phyloP scores from a whole-genome alignment of 2,888 invertebrate genomes.

The Barypeithes pellucidus region DNA sequence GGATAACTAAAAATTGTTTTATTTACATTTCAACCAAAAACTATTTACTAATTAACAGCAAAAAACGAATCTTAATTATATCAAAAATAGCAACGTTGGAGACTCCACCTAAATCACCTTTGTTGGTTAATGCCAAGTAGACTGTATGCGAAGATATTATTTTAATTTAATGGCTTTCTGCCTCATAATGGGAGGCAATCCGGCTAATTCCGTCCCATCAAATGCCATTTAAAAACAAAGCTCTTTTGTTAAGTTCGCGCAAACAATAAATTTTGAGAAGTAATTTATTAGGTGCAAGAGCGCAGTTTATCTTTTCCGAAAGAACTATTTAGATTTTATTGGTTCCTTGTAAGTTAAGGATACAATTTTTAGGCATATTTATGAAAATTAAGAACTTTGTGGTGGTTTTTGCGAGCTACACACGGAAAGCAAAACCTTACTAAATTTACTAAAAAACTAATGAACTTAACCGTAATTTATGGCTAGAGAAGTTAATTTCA shows the following conservation, averaged over 20 bases:
- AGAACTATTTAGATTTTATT: background rate
- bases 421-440: too few species aligned
- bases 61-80: background rate
- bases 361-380: too few species aligned
- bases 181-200: conserved; percentile 40
- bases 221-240: conserved; percentile 45
- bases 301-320: conserved; percentile 13
- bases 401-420: too few species aligned
- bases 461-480: too few species aligned
- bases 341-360: too few species aligned
- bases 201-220: conserved; percentile 43
- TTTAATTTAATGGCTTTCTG: conserved; percentile 48
- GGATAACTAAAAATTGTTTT: too few species aligned
- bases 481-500: too few species aligned
- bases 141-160: conserved; percentile 36
- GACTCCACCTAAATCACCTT: conserved; percentile 26
- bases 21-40: too few species aligned
- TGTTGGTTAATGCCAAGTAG: conserved; percentile 22
- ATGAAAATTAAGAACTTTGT: too few species aligned
- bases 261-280: conserved; percentile 32
- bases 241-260: conserved; percentile 34
- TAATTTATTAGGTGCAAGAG: conserved; percentile 34
- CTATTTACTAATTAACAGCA: background rate
- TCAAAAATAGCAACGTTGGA: background rate
- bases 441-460: too few species aligned